phyloP scores from a whole-genome alignment of 2,888 invertebrate genomes.

The Galeopsomyia nigrocyanea region DNA sequence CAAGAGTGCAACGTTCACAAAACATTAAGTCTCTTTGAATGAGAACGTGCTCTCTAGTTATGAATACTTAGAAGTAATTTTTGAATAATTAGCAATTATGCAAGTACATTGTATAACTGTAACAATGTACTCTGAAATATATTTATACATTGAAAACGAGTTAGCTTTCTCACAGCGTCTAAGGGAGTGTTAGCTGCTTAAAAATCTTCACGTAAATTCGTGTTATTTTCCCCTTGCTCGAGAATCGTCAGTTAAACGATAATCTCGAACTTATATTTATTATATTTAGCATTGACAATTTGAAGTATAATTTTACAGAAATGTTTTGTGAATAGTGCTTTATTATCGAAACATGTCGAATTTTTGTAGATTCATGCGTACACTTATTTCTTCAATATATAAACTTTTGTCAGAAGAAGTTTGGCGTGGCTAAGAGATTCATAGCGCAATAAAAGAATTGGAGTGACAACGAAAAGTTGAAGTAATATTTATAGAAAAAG shows the following conservation, averaged over 20 bases:
- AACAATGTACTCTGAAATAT: slow-evolving; percentile 61
- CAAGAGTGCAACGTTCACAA: background rate
- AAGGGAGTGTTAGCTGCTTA: slow-evolving; percentile 32
- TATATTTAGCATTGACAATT: slow-evolving; percentile 28
- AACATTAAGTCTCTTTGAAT: too few relatives aligned
- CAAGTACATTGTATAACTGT: slow-evolving; percentile 24
- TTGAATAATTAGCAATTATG: slow-evolving; percentile 52
- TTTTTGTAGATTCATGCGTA: slow-evolving; percentile 20
- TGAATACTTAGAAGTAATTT: slow-evolving; percentile 46
- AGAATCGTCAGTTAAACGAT: background rate
- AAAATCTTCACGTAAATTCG: slow-evolving; percentile 36
- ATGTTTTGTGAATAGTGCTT: background rate
- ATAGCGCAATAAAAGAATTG: too few relatives aligned
- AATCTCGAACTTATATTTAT: slow-evolving; percentile 16
- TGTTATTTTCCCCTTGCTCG: slow-evolving; percentile 33
- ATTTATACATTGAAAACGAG: slow-evolving; percentile 57
- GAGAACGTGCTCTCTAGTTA: background rate
- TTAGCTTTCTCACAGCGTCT: slow-evolving; percentile 23
- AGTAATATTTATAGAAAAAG: too few relatives aligned
- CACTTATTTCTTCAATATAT: slow-evolving; percentile 22
- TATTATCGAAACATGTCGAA: slow-evolving; percentile 3
- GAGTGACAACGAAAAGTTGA: too few relatives aligned
- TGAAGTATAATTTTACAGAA: slow-evolving; percentile 11
- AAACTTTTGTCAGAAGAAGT: slow-evolving; percentile 18
- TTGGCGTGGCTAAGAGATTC: too few relatives aligned